Evolutionary conservation across 2,888 invertebrate genomes (phyloP), one percentile per base, ranked within the genome.

Genomic region (Drosophila phalerata): DNA sequence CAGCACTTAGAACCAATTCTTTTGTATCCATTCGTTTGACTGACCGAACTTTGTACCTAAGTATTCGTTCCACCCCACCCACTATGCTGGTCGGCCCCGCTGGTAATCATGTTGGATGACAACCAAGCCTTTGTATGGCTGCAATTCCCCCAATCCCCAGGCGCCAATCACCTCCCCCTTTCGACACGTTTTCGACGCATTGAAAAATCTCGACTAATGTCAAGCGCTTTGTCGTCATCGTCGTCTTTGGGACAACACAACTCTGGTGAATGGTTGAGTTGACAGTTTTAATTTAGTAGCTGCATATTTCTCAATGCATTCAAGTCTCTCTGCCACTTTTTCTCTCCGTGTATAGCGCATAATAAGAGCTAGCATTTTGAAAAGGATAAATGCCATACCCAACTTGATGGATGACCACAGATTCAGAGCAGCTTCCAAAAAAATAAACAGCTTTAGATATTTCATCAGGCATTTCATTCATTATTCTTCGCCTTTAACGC

Each of bases 121-220:
- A 69, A 57, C 22, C 30, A 38, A 49, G 60, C 64, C 22, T 63
- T 85, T 89, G 69, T 89, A 85, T 89, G 84, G 84, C 84, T 89
- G 81, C 51, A 47, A 67, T 43, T 45, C 40, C 4, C 17, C 22
- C 48, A 37, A 45, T 52, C 30, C 22, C 56, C 43, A 58, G 42
- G 11, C 28, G 34, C 38, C 73, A 62, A 51, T 61, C 64, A 19
- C 48, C 48, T 15, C 48, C 40, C 17, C 10, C n/a, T n/a, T 15
- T 11, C 40, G 8, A 13, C 25, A 34, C 32, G 11, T 9, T 67
- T 68, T 67, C 76, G 69, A 84, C 82, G 73, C 87, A 85, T 76
- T 89, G 82, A 69, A 79, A 81, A 88, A 85, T 85, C 87, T 85
- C 69, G 67, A 63, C 89, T 87, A 85, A 85, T 85, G 88, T 77